These are phyloP conservation scores for Icerya purchasi DNA, from an alignment of 2,888 invertebrate species.

Conservation along the genomic window DNA sequence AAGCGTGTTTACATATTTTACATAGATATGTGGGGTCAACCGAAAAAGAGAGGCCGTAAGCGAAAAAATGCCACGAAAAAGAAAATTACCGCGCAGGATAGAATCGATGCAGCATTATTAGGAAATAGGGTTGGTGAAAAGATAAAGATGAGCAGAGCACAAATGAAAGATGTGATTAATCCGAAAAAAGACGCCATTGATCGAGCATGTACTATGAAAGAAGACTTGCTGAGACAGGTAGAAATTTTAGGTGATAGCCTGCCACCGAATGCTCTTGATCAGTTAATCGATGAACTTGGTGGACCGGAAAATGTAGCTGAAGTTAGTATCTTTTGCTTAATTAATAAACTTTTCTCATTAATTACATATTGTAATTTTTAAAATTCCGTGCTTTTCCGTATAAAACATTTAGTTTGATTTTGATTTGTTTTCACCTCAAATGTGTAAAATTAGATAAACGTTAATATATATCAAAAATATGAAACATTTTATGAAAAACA, in stretches of 20 bases:
- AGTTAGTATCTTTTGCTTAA: constrained; percentile 25
- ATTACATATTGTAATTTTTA: no score
- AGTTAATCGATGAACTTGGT: constrained; percentile 91
- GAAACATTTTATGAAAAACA: no score
- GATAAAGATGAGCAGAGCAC: constrained; percentile 11
- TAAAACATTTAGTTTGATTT: no score
- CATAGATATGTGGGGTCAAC: constrained; percentile 54
- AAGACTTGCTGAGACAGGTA: constrained; percentile 62
- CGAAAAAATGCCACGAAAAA: constrained; percentile 33
- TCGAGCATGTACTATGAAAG: constrained; percentile 78
- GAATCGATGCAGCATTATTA: constrained; percentile 46
- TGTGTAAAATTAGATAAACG: no score
- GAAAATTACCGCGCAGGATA: constrained; percentile 48
- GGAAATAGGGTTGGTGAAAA: constrained; percentile 17
- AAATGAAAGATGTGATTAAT: constrained; percentile 31
- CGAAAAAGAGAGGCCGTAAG: constrained; percentile 39
- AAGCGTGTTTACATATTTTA: no score
- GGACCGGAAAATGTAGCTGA: constrained; percentile 96
- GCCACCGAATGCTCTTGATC: constrained; percentile 94
- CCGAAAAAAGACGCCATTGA: constrained; percentile 61
- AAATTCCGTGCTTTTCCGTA: no score
- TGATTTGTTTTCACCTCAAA: no score
- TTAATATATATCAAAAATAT: no score
- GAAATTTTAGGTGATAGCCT: constrained; percentile 67
- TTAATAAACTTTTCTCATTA: neutral